Base-by-base conservation (phyloP, 2,797 vertebrate species). In the Heteromormyrus szaboi region DNA sequence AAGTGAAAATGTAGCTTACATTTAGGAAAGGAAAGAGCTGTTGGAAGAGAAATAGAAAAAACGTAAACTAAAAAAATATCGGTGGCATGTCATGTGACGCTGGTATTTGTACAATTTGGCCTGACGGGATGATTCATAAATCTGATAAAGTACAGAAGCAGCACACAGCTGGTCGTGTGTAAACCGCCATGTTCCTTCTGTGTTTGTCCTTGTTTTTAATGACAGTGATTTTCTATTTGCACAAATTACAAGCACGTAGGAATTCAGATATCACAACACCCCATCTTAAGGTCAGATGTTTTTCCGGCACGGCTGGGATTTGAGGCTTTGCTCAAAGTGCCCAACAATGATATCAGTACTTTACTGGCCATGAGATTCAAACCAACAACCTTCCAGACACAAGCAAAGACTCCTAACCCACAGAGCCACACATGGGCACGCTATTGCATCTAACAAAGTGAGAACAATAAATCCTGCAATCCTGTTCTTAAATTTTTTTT, bases 11-110 rank as follows among this genome's bases (percentile, higher is more conserved):
- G 19, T 12, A 29, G 41, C n/a, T 88, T 54, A 22, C 41, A 37
- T 48, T 81, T 22, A 17, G 33, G 76, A 22, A 93, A 44, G 68
- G 25, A 44, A 85, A 92, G 86, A 29, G 89, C 93, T 94, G 92
- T 72, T 90, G 85, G 41, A 90, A 89, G 91, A 91, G 33, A 91
- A 90, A 88, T 62, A 11, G 11, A 88, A 88, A 25, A 54, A 83
- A 41, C 65, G 17, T 8, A 19, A 85, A 48, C 22, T 59, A 25
- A 88, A 33, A 12, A 48, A 25, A 4, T 25, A 48, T 37, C n/a
- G 2, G 41, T 14, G 17, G 17, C 50, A 19, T 62, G 79, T 84
- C 76, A 88, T 84, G 79, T 8, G 37, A n/a, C 3, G 5, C 19
- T 83, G 50, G 22, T 6, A 56, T 50, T 59, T 83, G 72, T 33